These are phyloP conservation scores for Cebidichthys violaceus DNA, from an alignment of 2,113 vertebrate genomes.

Conservation along the genomic window DNA sequence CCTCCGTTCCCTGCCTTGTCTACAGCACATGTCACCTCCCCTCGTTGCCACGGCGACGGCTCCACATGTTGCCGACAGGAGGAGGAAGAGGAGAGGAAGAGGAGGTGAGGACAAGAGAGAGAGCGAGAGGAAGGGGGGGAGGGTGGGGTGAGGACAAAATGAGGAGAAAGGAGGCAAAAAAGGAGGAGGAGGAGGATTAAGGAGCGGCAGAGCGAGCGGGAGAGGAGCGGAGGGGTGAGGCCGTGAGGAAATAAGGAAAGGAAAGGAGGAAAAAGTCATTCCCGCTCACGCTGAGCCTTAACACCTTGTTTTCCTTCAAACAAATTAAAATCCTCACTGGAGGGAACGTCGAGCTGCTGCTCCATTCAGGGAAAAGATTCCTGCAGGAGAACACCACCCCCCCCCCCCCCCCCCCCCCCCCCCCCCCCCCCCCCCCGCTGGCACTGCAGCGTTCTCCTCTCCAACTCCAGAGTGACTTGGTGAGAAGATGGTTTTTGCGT, in stretches of 20 bases:
- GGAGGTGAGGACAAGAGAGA: constrained; percentile 20
- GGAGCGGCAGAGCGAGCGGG: not conserved
- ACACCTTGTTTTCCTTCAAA: constrained; percentile 30
- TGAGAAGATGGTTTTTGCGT: not conserved
- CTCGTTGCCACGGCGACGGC: constrained; percentile 92
- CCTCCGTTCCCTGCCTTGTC: constrained; percentile 86
- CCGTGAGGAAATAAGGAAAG: not conserved
- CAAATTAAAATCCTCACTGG: constrained; percentile 12
- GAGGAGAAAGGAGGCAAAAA: not conserved
- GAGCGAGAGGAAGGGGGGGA: no score
- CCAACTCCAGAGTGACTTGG: not conserved
- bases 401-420: no score
- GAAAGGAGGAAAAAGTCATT: not conserved
- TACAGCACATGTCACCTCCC: constrained; percentile 93
- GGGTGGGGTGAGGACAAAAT: not conserved
- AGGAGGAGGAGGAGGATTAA: not conserved
- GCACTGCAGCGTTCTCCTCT: not conserved
- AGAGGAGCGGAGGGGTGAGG: not conserved
- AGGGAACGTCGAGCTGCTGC: constrained; percentile 17
- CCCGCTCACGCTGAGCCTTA: not conserved
- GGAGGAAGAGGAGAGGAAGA: constrained; percentile 77
- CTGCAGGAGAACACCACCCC: no score
- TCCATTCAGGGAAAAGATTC: not conserved
- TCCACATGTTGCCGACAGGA: constrained; percentile 95
- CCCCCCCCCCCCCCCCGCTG: no score